Base-by-base conservation (phyloP, 2,888 invertebrate species). In the Heliothis peltigera region DNA sequence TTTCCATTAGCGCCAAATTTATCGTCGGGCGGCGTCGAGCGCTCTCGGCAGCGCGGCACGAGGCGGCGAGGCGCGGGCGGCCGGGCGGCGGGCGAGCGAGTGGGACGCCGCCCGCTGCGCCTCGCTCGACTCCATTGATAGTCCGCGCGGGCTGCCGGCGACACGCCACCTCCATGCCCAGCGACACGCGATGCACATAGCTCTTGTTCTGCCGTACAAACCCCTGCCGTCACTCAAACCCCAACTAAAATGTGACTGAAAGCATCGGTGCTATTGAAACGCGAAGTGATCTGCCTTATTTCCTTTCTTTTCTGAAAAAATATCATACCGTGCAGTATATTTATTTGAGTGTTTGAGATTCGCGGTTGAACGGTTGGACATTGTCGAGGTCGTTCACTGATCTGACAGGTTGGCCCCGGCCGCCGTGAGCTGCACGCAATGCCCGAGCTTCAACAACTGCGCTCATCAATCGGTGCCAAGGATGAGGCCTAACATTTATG, bases 1-100 rank as follows among this genome's bases (percentile, higher is more conserved):
- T 91, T 91, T 89, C 90, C 85, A 91, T 93, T 92, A 93, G 93
- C 92, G 93, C 94, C 94, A 94, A 94, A 94, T 92, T 92, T 92
- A 94, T 90, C 93, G 90, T 94, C 93, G 93, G 92, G 89, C 84
- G 85, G 85, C 87, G 89, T 92, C 93, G 94, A 87, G 84, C 79
- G 80, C 80, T 68, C 80, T 91, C 92, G 92, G 89, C 56, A 57
- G 54, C 57, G 51, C 74, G 67, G 65, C 75, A 79, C 55, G 61
- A 77, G 74, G 72, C 78, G 71, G 89, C 86, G 87, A 85, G 87
- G 63, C 68, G 68, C 68, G 68, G 68, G 74, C 69, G 77, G 79
- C 79, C 81, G 79, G 75, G 75, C 79, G 77, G 56, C 59, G 59
- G 63, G 88, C 86, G 88, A 85, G 89, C 85, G 88, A 86, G 87